Evolutionary conservation across 2,113 vertebrate genomes (phyloP), one percentile per base, ranked within the genome.

Genomic region (Cephalopholis sonnerati): DNA sequence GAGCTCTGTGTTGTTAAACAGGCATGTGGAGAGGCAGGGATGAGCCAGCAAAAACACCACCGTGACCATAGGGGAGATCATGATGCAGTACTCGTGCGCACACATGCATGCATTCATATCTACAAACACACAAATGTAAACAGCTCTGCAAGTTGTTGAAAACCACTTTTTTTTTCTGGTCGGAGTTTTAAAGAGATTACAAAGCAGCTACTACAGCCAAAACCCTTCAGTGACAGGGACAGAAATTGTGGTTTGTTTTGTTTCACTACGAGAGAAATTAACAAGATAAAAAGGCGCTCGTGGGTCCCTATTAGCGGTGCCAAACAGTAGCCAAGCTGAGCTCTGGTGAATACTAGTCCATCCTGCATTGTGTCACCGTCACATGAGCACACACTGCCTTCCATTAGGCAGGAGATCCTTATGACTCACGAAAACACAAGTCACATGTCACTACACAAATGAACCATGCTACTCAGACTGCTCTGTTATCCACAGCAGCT

Each of bases 391-490:
- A 95, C 92, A 88, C 93, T 88, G 93, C 92, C 87, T 93, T 90
- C 93, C 92, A 95, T 95, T 94, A 95, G 91, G 91, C 87, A 93
- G 92, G 92, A 93, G 93, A 93, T 93, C 91, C 94, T 93, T 93
- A 93, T 93, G 93, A 94, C 92, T 95, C 92, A 95, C 90, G 68
- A 94, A 95, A 95, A 95, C 92, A 94, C 90, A 93, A 95, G 94
- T 95, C 94, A 95, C 94, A 95, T 95, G 93, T 94, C 89, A 93
- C 92, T 93, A 93, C 90, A 95, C 94, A 95, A 94, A 91, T 84
- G 90, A 93, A 91, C 90, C 87, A 91, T 82, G 92, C 91, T 89
- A 89, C 92, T 93, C 91, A 87, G 86, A 83, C 81, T 72, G 89
- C 87, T 82, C 86, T 64, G 82, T 90, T 90, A 92, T 86, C 89